Percentiles rank a stretch among this genome's conserved stretches.
Evolutionary conservation across 2,797 vertebrate genomes (phyloP).

Genomic region (Crossoptilon crossoptilon): DNA sequence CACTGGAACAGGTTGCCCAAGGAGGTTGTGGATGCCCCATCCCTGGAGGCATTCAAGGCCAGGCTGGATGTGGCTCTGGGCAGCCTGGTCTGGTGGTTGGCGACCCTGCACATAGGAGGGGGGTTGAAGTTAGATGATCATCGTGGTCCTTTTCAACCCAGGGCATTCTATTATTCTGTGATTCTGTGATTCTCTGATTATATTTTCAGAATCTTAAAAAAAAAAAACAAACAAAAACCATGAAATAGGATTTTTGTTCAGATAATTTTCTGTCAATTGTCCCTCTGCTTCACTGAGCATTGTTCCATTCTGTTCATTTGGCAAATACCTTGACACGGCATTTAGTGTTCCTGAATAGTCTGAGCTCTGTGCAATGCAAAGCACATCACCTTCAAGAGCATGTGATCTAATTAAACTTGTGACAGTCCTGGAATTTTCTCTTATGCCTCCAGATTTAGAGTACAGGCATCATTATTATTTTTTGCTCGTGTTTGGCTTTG

Average conservation of each 20-base stretch:
- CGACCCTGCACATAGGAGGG: too few relatives aligned
- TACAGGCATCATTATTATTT: accelerated
- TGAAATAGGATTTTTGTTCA: background rate
- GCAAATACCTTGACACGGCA: background rate
- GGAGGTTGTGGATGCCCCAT: too few relatives aligned
- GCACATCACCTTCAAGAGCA: background rate
- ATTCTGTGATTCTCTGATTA: too few relatives aligned
- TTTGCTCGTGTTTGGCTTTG: background rate
- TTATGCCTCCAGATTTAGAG: background rate
- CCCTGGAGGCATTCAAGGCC: too few relatives aligned
- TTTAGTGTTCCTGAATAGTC: background rate
- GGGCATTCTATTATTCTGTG: too few relatives aligned
- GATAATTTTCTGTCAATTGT: background rate
- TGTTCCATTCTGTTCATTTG: background rate
- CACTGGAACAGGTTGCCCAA: too few relatives aligned
- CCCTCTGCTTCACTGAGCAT: background rate
- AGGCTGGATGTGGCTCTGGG: too few relatives aligned
- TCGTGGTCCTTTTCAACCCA: too few relatives aligned
- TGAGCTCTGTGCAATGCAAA: background rate
- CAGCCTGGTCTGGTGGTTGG: too few relatives aligned
- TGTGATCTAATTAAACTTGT: background rate
- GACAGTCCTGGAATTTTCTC: conserved; percentile 3
- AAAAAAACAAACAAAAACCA: background rate
- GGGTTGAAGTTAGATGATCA: too few relatives aligned
- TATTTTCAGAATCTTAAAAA: background rate